Evolutionary conservation across 2,113 vertebrate species (phyloP).

Genomic region (Ceyx margarethae): DNA sequence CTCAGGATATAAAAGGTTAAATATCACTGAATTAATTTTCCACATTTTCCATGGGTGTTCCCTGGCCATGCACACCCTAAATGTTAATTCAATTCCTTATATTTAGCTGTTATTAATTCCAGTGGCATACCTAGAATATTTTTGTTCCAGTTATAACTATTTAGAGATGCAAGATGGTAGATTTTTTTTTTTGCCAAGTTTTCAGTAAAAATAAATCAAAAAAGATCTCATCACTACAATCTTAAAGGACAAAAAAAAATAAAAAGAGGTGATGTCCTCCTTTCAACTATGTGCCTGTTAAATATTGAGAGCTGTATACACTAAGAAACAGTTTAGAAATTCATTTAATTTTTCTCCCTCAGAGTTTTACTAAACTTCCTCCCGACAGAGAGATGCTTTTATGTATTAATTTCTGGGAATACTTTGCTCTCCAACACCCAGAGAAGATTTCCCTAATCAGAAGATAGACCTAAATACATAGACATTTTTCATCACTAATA

Average conservation of each 20-base stretch:
- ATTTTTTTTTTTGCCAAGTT: background rate
- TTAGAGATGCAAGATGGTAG: background rate
- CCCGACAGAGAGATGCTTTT: background rate
- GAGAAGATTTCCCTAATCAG: slow-evolving; percentile 42
- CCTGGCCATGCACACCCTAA: background rate
- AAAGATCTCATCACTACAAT: background rate
- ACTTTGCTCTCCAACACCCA: slow-evolving; percentile 2
- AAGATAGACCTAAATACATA: slow-evolving; percentile 43
- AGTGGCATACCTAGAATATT: background rate
- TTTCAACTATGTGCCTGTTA: slow-evolving; percentile 22
- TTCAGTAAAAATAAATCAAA: background rate
- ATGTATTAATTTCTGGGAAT: slow-evolving; percentile 50
- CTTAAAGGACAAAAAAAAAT: background rate
- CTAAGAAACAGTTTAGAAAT: slow-evolving; percentile 29
- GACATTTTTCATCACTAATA: slow-evolving; percentile 12
- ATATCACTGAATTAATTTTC: background rate
- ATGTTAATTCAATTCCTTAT: background rate
- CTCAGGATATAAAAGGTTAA: background rate
- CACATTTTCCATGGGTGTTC: background rate
- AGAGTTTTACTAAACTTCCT: slow-evolving; percentile 54
- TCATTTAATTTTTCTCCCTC: slow-evolving; percentile 37
- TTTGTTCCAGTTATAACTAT: background rate
- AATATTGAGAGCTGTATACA: slow-evolving; percentile 36
- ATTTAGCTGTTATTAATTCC: background rate
- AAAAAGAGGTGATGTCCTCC: background rate